Conservation (phyloP, 2,797 vertebrate species). For the Lacerta agilis region DNA sequence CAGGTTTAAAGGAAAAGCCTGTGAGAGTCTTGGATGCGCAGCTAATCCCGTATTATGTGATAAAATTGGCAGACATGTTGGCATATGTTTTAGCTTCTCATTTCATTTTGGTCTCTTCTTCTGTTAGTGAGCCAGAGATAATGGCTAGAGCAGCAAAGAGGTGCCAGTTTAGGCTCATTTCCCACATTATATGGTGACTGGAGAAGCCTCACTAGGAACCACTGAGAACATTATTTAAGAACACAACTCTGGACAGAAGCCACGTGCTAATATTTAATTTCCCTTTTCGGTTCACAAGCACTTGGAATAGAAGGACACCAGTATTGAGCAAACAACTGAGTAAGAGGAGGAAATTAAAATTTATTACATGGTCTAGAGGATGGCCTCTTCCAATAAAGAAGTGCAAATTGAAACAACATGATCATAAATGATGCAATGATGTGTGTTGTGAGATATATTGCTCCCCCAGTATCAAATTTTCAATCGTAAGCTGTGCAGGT, state of each 20-base stretch:
- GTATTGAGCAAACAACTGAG: not conserved
- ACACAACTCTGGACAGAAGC: not conserved
- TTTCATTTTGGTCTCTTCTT: constrained; percentile 9
- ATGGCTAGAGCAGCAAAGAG: not conserved
- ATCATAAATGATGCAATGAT: not conserved
- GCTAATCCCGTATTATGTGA: constrained; percentile 12
- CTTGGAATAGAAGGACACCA: not conserved
- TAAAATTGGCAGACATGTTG: constrained; percentile 35
- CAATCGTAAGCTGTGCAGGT: not conserved
- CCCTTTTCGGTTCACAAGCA: not conserved
- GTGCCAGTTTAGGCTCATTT: not conserved
- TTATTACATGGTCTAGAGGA: not conserved
- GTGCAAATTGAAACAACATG: not conserved
- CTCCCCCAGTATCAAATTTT: not conserved
- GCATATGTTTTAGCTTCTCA: not conserved
- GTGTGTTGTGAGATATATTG: not conserved
- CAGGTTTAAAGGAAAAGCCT: not conserved
- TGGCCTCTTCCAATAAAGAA: not conserved
- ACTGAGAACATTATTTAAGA: not conserved
- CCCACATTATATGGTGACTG: not conserved
- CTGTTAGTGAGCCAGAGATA: not conserved
- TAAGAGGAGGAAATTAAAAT: not conserved
- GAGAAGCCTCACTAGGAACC: not conserved
- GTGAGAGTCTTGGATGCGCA: not conserved
- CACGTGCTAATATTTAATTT: not conserved